phyloP scores from a whole-genome alignment of 2,113 vertebrate species.

The Pangasianodon hypophthalmus region DNA sequence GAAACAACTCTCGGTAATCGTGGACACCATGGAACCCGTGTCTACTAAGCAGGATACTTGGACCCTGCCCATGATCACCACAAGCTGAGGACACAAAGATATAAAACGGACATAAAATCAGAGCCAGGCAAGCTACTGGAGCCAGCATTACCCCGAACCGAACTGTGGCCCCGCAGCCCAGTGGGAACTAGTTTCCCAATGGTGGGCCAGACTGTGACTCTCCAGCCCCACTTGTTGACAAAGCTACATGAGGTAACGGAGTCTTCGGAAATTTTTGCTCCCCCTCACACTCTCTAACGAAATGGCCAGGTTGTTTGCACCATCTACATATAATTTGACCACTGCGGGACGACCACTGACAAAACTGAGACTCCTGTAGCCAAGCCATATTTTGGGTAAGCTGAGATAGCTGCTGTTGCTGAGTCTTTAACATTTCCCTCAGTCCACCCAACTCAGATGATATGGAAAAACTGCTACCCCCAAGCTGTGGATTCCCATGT shows the following conservation, averaged over 20 bases:
- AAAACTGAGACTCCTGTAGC: neutral
- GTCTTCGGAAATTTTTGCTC: rapidly evolving
- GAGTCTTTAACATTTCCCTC: conserved; percentile 8
- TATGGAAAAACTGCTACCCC: too few species aligned
- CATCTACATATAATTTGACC: neutral
- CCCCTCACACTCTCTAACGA: conserved; percentile 5
- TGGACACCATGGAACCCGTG: conserved; percentile 54
- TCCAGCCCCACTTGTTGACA: rapidly evolving
- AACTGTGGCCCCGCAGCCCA: neutral
- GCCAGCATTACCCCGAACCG: conserved; percentile 4
- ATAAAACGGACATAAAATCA: neutral
- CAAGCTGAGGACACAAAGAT: neutral
- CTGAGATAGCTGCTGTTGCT: conserved; percentile 34
- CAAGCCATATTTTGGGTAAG: neutral
- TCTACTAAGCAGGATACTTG: neutral
- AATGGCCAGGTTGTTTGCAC: conserved; percentile 24
- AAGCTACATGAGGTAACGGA: neutral
- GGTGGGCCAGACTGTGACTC: too few species aligned
- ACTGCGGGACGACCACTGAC: neutral
- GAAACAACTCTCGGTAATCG: conserved; percentile 40
- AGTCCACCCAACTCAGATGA: neutral
- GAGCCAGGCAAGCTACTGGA: neutral
- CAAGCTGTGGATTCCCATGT: neutral
- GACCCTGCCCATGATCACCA: neutral
- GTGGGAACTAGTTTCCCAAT: conserved; percentile 44